These are phyloP conservation scores for Lasiurus cinereus DNA, from an alignment of 2,113 vertebrate species.

Conservation along the genomic window DNA sequence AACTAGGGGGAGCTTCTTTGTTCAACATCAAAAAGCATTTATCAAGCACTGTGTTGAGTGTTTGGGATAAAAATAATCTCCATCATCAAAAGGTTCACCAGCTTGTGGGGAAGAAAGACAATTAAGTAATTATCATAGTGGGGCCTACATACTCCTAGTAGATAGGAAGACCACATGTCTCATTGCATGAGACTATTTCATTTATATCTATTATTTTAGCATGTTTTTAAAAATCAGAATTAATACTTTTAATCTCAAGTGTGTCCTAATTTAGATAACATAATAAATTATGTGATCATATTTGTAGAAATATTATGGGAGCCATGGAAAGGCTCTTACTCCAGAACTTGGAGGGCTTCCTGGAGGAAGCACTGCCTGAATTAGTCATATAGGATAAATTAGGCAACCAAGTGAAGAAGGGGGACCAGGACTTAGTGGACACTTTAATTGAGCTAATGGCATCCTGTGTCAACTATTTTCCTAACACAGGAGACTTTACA, in stretches of 20 bases:
- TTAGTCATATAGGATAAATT: constrained; percentile 4
- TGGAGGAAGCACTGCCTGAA: background rate
- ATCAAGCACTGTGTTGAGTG: background rate
- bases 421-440: background rate
- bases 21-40: constrained; percentile 40
- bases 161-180: background rate
- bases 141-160: no score
- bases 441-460: background rate
- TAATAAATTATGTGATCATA: constrained; percentile 10
- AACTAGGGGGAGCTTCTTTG: background rate
- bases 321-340: background rate
- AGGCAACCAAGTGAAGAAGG: background rate
- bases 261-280: background rate
- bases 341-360: background rate
- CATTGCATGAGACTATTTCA: background rate
- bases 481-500: background rate
- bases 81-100: background rate
- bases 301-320: background rate
- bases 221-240: constrained; percentile 10
- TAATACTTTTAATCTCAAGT: constrained; percentile 38
- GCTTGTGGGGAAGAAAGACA: background rate
- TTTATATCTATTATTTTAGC: background rate
- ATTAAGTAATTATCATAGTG: background rate
- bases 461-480: background rate
- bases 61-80: background rate